Evolutionary conservation across 1,140 invertebrate genomes (phyloP).

Genomic region (Dendroctonus valens): DNA sequence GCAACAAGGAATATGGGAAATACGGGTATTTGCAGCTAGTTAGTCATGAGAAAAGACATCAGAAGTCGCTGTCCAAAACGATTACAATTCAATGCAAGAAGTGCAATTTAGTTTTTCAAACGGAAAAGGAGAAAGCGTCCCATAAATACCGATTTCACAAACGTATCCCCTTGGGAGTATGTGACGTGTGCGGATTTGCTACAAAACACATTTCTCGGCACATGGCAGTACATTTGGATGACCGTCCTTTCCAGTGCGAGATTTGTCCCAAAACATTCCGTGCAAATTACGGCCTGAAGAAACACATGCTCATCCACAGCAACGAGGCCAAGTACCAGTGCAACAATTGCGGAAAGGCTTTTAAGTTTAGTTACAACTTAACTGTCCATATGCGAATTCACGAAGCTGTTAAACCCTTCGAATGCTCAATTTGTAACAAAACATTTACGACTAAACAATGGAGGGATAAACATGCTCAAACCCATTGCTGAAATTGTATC

Average conservation of each 20-base stretch:
- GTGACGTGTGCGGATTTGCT: conserved; percentile 22
- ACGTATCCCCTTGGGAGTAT: conserved; percentile 11
- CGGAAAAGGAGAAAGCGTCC: conserved; percentile 19
- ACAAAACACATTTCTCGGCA: conserved; percentile 25
- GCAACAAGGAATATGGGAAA: conserved; percentile 16
- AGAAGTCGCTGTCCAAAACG: not conserved
- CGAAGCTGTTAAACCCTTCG: conserved; percentile 66
- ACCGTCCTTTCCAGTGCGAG: conserved; percentile 67
- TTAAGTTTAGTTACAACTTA: conserved; percentile 47
- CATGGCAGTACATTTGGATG: conserved; percentile 45
- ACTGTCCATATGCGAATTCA: conserved; percentile 62
- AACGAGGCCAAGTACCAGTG: conserved; percentile 25
- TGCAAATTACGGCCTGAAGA: conserved; percentile 22
- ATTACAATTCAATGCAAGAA: conserved; percentile 18
- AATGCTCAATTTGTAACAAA: conserved; percentile 57
- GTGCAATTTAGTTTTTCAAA: conserved; percentile 17
- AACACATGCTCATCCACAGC: conserved; percentile 27
- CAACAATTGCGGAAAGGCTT: conserved; percentile 31
- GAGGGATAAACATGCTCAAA: conserved; percentile 23
- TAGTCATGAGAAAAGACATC: conserved; percentile 17
- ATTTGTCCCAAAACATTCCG: conserved; percentile 51
- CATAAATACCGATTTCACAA: conserved; percentile 24
- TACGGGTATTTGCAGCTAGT: conserved; percentile 14
- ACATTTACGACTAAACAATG: conserved; percentile 38
- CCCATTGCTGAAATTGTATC: conserved; percentile 9